Conservation (phyloP, 2,797 vertebrate genomes). For the Siniperca obscura region DNA sequence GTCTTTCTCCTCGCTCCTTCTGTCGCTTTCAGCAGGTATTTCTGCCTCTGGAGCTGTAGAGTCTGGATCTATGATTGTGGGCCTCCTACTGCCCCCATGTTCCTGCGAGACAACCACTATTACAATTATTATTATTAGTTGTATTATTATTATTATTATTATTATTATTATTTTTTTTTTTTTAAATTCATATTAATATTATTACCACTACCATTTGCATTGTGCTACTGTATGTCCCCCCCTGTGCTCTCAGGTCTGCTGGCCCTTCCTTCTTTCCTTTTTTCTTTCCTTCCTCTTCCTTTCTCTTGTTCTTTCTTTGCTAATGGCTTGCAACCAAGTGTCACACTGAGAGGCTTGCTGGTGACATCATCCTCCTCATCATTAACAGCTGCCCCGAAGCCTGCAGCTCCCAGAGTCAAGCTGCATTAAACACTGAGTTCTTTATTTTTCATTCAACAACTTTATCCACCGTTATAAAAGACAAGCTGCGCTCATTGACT, state of each 20-base stretch:
- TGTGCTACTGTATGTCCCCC: not conserved
- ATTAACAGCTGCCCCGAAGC: constrained; percentile 69
- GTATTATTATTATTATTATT: too few species aligned
- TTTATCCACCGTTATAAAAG: constrained; percentile 67
- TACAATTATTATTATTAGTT: too few species aligned
- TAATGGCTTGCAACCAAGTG: constrained; percentile 77
- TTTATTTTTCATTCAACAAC: constrained; percentile 51
- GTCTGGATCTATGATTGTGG: too few species aligned
- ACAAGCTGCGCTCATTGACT: constrained; percentile 62
- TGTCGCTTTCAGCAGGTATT: too few species aligned
- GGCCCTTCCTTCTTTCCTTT: constrained; percentile 28
- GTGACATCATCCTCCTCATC: constrained; percentile 80
- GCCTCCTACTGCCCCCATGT: too few species aligned
- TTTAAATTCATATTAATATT: too few species aligned
- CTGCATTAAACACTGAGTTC: constrained; percentile 62
- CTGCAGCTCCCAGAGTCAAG: constrained; percentile 49
- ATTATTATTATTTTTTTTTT: too few species aligned
- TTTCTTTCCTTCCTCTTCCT: constrained; percentile 13
- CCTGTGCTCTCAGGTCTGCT: constrained; percentile 53
- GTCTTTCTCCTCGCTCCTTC: too few species aligned
- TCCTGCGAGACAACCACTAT: too few species aligned
- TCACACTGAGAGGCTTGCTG: constrained; percentile 69
- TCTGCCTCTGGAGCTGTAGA: too few species aligned
- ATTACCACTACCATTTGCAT: too few species aligned
- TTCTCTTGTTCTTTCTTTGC: constrained; percentile 57